Conservation (phyloP, 1,140 invertebrate species). For the Holcopasites calliopsidis region DNA sequence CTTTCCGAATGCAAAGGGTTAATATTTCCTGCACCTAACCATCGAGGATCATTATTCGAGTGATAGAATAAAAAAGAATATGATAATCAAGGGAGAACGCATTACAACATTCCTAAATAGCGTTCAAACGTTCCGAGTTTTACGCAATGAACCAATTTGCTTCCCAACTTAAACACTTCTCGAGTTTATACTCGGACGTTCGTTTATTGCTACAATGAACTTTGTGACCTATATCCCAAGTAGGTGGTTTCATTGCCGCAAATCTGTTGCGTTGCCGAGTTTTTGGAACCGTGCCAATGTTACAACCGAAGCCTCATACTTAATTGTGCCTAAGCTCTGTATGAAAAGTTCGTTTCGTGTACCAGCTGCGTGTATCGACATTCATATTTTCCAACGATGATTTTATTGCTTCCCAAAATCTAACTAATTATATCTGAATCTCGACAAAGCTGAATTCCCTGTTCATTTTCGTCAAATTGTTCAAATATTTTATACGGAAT, state of each 20-base stretch:
- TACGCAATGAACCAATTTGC: rapidly evolving
- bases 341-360: not conserved
- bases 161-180: not conserved
- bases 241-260: not conserved
- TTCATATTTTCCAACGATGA: not conserved
- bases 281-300: slow-evolving; percentile 9
- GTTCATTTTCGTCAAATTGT: too few relatives aligned
- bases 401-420: too few relatives aligned
- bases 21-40: too few relatives aligned
- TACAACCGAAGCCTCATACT: not conserved
- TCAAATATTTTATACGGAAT: too few relatives aligned
- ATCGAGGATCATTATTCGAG: too few relatives aligned
- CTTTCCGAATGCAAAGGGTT: too few relatives aligned
- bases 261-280: not conserved
- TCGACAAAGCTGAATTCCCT: too few relatives aligned
- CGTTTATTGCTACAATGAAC: not conserved
- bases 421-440: too few relatives aligned
- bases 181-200: not conserved
- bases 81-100: too few relatives aligned
- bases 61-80: too few relatives aligned
- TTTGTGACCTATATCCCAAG: not conserved
- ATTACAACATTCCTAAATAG: too few relatives aligned
- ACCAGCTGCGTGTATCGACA: not conserved
- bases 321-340: not conserved
- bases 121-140: too few relatives aligned